Evolutionary conservation across 2,888 invertebrate species (phyloP).

Genomic region (Oegoconia quadripuncta): DNA sequence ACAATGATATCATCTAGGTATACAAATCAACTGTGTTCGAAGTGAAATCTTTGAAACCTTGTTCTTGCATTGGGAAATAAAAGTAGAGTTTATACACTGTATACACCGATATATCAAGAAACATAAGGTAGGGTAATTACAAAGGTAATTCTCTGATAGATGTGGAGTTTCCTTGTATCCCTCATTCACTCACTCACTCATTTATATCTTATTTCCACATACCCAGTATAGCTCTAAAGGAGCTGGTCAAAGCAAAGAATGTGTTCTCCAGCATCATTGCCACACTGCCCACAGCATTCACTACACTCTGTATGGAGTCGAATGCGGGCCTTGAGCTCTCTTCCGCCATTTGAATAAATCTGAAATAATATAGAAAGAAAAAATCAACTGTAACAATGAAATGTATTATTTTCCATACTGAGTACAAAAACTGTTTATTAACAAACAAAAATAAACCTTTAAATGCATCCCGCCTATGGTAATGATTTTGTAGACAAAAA

Average conservation of each 20-base stretch:
- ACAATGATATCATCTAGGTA: no score
- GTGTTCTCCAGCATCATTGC: slow-evolving; percentile 98
- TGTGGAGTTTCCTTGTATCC: no score
- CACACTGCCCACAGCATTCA: slow-evolving; percentile 94
- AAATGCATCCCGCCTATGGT: no score
- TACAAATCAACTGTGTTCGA: no score
- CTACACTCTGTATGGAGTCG: slow-evolving; percentile 95
- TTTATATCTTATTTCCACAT: slow-evolving; percentile 17
- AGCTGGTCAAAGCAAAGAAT: slow-evolving; percentile 96
- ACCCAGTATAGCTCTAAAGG: slow-evolving; percentile 95
- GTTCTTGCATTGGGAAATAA: no score
- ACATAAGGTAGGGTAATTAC: no score
- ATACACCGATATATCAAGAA: no score
- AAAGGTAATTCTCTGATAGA: no score
- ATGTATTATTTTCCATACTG: neutral
- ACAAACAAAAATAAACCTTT: no score
- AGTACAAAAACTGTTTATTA: slow-evolving; percentile 1
- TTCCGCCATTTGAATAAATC: slow-evolving; percentile 93
- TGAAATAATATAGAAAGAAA: slow-evolving; percentile 40
- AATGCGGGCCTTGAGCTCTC: slow-evolving; percentile 95
- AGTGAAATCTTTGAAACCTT: no score
- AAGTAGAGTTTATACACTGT: no score
- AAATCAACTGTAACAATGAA: neutral
- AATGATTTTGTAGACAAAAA: neutral
- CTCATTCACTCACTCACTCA: no score